phyloP scores from a whole-genome alignment of 2,797 vertebrate genomes.

The Spinus pinus region DNA sequence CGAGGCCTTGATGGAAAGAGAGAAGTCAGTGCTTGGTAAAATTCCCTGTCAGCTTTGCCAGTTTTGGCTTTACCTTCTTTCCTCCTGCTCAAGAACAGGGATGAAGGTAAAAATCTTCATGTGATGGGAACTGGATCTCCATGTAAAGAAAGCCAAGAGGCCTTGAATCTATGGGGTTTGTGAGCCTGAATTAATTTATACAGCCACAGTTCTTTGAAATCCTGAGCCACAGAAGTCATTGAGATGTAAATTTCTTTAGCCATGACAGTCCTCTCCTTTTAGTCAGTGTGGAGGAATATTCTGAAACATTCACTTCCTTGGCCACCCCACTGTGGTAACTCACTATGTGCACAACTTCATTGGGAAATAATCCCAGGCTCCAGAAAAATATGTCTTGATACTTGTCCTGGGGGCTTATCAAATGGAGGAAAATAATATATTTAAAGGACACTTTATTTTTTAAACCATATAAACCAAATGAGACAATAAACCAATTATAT shows the following conservation, averaged over 20 bases:
- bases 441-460: background rate
- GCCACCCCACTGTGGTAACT: accelerated
- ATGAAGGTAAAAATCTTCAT: background rate
- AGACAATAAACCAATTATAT: background rate
- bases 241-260: background rate
- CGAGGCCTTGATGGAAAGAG: accelerated
- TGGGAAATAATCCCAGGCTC: background rate
- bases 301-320: background rate
- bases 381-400: background rate
- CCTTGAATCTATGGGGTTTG: background rate
- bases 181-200: background rate
- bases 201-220: background rate
- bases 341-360: accelerated
- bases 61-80: background rate
- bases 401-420: accelerated
- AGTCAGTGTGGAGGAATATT: background rate
- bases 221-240: background rate
- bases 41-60: background rate
- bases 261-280: background rate
- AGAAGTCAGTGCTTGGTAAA: background rate
- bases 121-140: background rate
- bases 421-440: background rate
- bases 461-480: background rate
- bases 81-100: accelerated
- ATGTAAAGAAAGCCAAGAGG: background rate